Percentiles rank a stretch among this genome's conserved stretches.
Conservation (phyloP, 1,140 invertebrate species). For the Drosophila melanogaster region Release_6_plus_ISO1_MT NT_033779.5:2531501-2532000, state of each 20-base stretch:
- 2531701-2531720: conserved; percentile 7
- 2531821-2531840: neutral
- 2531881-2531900: conserved; percentile 28
- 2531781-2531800: too few species aligned
- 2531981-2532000: conserved; percentile 32
- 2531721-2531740: neutral
- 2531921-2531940: conserved; percentile 36
- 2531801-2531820: too few species aligned
- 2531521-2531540: conserved; percentile 75
- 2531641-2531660: conserved; percentile 53
- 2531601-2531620: conserved; percentile 72
- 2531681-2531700: conserved; percentile 5
- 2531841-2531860: conserved; percentile 3
- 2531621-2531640: conserved; percentile 58
- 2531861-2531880: conserved; percentile 33
- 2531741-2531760: neutral
- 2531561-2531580: conserved; percentile 82
- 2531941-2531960: conserved; percentile 76
- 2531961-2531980: conserved; percentile 53
- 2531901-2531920: conserved; percentile 27
- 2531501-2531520: conserved; percentile 38
- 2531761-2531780: neutral
- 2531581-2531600: conserved; percentile 80
- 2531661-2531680: conserved; percentile 21
- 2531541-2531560: conserved; percentile 74